phyloP scores from a whole-genome alignment of 1,140 invertebrate genomes.

The Grapholita molesta region DNA sequence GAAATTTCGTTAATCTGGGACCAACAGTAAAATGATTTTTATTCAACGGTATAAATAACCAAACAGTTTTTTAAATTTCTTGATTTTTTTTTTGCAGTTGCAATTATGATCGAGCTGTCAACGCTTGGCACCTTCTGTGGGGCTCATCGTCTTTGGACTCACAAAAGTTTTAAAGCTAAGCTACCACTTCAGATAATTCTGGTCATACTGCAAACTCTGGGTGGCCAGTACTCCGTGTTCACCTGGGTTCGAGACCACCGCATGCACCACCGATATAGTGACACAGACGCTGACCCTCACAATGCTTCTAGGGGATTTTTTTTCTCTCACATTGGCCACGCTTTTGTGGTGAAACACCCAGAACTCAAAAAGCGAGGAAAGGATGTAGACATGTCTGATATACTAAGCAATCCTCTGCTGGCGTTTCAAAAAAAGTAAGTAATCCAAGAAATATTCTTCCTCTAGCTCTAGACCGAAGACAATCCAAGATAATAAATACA shows the following conservation, averaged over 20 bases:
- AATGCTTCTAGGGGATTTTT: conserved; percentile 87
- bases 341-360: conserved; percentile 84
- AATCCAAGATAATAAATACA: too few species aligned
- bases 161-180: conserved; percentile 89
- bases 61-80: conserved; percentile 24
- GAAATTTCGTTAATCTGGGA: too few species aligned
- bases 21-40: too few species aligned
- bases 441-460: neutral
- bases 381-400: conserved; percentile 83
- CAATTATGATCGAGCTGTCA: conserved; percentile 86
- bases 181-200: conserved; percentile 85
- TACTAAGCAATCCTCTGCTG: conserved; percentile 83
- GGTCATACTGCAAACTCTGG: conserved; percentile 83
- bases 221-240: conserved; percentile 78
- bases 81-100: conserved; percentile 70
- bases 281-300: conserved; percentile 76
- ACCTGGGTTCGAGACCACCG: conserved; percentile 82
- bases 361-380: conserved; percentile 82
- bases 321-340: conserved; percentile 88
- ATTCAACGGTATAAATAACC: too few species aligned
- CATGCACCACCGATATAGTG: conserved; percentile 86
- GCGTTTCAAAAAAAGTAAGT: conserved; percentile 81
- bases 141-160: conserved; percentile 90
- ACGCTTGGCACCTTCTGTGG: conserved; percentile 59
- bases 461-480: neutral